phyloP scores from a whole-genome alignment of 2,113 vertebrate genomes.

The Actinemys pallida region DNA sequence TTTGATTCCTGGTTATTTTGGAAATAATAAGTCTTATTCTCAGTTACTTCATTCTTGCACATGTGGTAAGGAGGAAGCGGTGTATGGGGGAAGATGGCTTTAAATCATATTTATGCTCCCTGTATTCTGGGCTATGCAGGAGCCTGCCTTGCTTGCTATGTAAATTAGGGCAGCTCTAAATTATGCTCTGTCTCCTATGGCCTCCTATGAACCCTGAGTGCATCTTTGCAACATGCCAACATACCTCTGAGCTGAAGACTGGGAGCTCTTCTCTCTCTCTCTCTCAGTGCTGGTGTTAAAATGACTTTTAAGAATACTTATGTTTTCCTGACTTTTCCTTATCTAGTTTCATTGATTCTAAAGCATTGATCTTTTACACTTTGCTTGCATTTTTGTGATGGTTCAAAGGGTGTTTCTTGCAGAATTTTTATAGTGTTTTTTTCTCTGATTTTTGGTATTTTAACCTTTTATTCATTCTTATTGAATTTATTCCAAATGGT shows the following conservation, averaged over 20 bases:
- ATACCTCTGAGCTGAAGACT: neutral
- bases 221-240: neutral
- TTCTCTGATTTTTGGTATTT: neutral
- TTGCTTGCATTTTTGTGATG: neutral
- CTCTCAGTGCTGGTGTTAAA: neutral
- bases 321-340: neutral
- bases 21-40: neutral
- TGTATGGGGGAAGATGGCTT: neutral
- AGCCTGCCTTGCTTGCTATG: neutral
- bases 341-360: accelerated
- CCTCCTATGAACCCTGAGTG: neutral
- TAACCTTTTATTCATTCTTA: neutral
- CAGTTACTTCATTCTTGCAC: neutral
- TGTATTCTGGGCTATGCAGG: neutral
- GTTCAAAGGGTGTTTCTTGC: accelerated
- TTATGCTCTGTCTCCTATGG: neutral
- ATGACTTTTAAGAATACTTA: accelerated
- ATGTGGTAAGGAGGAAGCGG: neutral
- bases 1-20: accelerated
- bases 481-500: neutral
- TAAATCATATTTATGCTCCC: neutral
- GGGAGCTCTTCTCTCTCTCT: neutral
- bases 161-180: neutral
- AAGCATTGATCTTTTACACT: neutral
- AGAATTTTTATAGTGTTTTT: neutral